A percentile compares a stretch with the other conserved stretches of the same genome.
Conservation (phyloP, 2,888 invertebrate genomes). For the Dilophus febrilis region DNA sequence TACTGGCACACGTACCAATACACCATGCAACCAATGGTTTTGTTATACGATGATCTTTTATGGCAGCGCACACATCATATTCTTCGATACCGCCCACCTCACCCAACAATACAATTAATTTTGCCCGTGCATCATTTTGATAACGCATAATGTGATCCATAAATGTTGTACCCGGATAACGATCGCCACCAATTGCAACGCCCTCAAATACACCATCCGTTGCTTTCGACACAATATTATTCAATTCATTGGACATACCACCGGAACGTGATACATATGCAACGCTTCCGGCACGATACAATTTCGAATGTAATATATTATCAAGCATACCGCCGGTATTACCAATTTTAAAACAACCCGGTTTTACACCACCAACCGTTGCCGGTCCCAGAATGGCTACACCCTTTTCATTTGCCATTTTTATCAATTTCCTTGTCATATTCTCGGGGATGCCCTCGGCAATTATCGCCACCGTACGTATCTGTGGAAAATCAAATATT, state of each 20-base stretch:
- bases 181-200: slow-evolving; percentile 94
- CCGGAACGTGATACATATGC: slow-evolving; percentile 98
- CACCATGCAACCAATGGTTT: slow-evolving; percentile 99
- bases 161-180: slow-evolving; percentile 96
- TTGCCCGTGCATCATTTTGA: slow-evolving; percentile 64
- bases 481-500: slow-evolving; percentile 84
- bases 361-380: slow-evolving; percentile 94
- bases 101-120: slow-evolving; percentile 88
- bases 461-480: slow-evolving; percentile 92
- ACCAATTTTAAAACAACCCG: slow-evolving; percentile 97
- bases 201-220: slow-evolving; percentile 97
- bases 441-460: slow-evolving; percentile 99
- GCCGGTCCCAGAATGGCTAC: slow-evolving; percentile 86
- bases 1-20: slow-evolving; percentile 80
- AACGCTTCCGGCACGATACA: slow-evolving; percentile 92
- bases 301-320: slow-evolving; percentile 91
- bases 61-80: slow-evolving; percentile 83
- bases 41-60: slow-evolving; percentile 60
- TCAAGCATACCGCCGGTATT: slow-evolving; percentile 99
- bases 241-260: slow-evolving; percentile 98
- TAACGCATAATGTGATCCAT: slow-evolving; percentile 90
- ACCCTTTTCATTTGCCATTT: slow-evolving; percentile 64
- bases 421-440: slow-evolving; percentile 84
- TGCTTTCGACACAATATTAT: slow-evolving; percentile 91
- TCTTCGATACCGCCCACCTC: slow-evolving; percentile 99